Conservation (phyloP, 2,888 invertebrate species). For the Hanleya hanleyi region DNA sequence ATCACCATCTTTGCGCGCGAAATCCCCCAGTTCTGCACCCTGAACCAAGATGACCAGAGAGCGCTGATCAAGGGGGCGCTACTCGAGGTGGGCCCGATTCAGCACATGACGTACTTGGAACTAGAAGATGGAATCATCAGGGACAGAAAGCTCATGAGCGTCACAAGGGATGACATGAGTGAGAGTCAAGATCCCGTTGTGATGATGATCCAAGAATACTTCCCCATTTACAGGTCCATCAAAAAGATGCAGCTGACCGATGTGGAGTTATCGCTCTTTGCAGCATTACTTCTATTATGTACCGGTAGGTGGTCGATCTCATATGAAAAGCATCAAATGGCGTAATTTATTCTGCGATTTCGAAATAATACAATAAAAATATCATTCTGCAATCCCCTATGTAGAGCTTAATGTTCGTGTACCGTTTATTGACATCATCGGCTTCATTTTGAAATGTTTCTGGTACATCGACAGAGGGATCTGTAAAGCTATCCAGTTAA, state of each 20-base stretch:
- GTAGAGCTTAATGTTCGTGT: too few species aligned
- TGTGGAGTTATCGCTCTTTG: constrained; percentile 50
- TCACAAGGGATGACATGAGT: constrained; percentile 24
- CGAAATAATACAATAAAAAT: too few species aligned
- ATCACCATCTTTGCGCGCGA: constrained; percentile 61
- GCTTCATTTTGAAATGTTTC: too few species aligned
- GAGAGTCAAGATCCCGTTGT: constrained; percentile 38
- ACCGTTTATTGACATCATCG: too few species aligned
- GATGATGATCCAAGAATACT: constrained; percentile 39
- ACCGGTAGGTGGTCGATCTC: constrained; percentile 45
- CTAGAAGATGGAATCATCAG: constrained; percentile 32
- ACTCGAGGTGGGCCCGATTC: constrained; percentile 56
- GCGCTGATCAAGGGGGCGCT: constrained; percentile 58
- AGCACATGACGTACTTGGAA: constrained; percentile 48
- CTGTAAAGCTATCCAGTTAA: too few species aligned
- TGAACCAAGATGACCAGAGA: constrained; percentile 56
- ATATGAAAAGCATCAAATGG: too few species aligned
- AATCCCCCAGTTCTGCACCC: constrained; percentile 58
- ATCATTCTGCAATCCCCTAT: too few species aligned
- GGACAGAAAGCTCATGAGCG: constrained; percentile 47
- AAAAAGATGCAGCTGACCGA: constrained; percentile 48
- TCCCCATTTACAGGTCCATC: constrained; percentile 32
- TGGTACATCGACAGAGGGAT: too few species aligned
- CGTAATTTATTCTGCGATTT: too few species aligned
- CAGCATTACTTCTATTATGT: constrained; percentile 54